Conservation (phyloP, 2,888 invertebrate genomes). For the Dicyrtoma fusca region DNA sequence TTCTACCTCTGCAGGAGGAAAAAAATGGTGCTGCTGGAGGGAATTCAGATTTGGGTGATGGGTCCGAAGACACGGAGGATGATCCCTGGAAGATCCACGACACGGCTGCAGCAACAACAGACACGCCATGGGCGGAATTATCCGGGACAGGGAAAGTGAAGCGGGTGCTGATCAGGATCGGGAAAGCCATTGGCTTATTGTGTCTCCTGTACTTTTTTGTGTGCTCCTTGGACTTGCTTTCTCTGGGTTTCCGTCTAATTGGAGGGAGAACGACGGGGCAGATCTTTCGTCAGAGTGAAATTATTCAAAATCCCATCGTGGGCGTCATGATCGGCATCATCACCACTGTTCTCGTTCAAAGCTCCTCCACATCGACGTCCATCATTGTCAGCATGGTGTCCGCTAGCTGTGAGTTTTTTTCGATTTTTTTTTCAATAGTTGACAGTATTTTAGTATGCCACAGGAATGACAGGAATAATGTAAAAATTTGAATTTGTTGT, state of each 20-base stretch:
- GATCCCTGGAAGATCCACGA: constrained; percentile 50
- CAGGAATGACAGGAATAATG: background rate
- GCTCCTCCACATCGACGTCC: constrained; percentile 64
- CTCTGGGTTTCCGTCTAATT: constrained; percentile 60
- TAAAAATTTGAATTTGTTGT: background rate
- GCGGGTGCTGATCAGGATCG: constrained; percentile 56
- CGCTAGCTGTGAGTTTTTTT: constrained; percentile 58
- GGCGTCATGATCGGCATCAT: constrained; percentile 65
- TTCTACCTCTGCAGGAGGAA: background rate
- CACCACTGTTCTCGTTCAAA: constrained; percentile 64
- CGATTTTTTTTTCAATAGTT: background rate
- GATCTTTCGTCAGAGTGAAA: constrained; percentile 60
- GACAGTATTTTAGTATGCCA: background rate
- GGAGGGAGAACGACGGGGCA: constrained; percentile 57
- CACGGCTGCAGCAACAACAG: constrained; percentile 9
- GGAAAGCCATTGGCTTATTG: constrained; percentile 54
- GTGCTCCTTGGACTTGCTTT: constrained; percentile 60
- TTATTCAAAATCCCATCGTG: constrained; percentile 63
- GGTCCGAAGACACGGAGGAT: constrained; percentile 2
- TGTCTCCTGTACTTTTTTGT: constrained; percentile 60
- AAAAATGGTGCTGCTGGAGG: background rate
- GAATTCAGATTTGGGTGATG: background rate
- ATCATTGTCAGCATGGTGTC: constrained; percentile 62
- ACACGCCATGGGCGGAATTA: constrained; percentile 48
- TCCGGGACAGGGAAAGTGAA: constrained; percentile 51